Evolutionary conservation across 2,797 vertebrate species (phyloP).

Genomic region (Pseudochaenichthys georgianus): DNA sequence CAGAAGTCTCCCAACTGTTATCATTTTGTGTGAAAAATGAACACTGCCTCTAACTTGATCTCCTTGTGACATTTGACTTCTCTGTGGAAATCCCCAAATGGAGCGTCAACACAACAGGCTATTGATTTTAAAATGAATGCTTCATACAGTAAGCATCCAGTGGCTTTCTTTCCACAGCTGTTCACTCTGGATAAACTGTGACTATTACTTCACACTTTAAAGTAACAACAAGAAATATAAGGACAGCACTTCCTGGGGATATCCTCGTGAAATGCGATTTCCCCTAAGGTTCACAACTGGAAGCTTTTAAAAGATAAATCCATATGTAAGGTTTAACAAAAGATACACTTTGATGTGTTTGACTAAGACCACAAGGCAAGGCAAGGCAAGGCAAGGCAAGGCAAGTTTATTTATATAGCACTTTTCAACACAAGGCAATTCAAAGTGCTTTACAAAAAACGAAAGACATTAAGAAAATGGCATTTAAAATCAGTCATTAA

Average conservation of each 20-base stretch:
- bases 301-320: conserved; percentile 30
- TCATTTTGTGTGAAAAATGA: conserved; percentile 16
- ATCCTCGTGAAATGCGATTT: conserved; percentile 14
- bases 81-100: neutral
- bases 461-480: no score
- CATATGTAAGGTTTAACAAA: conserved; percentile 16
- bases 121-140: neutral
- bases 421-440: no score
- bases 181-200: conserved; percentile 24
- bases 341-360: no score
- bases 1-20: conserved; percentile 28
- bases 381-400: no score
- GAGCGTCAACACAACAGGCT: neutral
- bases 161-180: neutral
- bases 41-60: neutral
- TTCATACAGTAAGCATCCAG: neutral
- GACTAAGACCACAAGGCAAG: no score
- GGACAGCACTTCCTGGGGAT: conserved; percentile 15
- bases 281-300: neutral
- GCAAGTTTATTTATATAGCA: no score
- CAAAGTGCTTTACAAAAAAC: no score
- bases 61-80: conserved; percentile 29
- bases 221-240: conserved; percentile 20
- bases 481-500: no score
- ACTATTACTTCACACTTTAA: conserved; percentile 46